phyloP scores from a whole-genome alignment of 2,113 vertebrate genomes.

The Laterallus jamaicensis region DNA sequence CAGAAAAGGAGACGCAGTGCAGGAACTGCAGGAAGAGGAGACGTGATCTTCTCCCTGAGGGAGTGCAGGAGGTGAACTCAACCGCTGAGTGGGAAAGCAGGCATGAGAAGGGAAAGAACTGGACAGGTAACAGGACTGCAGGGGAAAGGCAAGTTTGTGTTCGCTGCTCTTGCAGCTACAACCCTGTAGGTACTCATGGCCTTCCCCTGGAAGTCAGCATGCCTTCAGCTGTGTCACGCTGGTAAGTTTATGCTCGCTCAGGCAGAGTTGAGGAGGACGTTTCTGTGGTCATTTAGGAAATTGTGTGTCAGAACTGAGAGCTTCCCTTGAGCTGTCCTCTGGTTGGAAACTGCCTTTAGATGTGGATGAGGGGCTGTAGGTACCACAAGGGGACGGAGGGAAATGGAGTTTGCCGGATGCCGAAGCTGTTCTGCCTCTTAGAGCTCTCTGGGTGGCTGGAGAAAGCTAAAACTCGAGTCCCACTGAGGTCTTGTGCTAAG shows the following conservation, averaged over 20 bases:
- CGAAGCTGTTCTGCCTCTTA: background rate
- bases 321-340: background rate
- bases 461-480: background rate
- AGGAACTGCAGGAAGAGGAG: background rate
- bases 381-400: background rate
- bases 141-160: background rate
- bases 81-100: background rate
- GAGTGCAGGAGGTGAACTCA: background rate
- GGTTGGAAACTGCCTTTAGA: background rate
- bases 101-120: background rate
- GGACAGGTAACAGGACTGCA: background rate
- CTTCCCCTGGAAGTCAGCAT: background rate
- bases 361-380: background rate
- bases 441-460: fast-evolving
- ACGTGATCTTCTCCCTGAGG: background rate
- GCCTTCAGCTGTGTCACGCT: fast-evolving
- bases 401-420: background rate
- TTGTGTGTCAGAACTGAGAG: background rate
- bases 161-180: fast-evolving
- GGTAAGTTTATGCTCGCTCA: fast-evolving
- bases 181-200: fast-evolving
- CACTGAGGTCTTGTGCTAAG: background rate
- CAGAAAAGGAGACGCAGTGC: background rate
- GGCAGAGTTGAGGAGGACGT: background rate
- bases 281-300: background rate